A percentile compares a stretch with the other conserved stretches of the same genome.
Conservation (phyloP, 2,797 vertebrate species). For the Sternotherus odoratus region DNA sequence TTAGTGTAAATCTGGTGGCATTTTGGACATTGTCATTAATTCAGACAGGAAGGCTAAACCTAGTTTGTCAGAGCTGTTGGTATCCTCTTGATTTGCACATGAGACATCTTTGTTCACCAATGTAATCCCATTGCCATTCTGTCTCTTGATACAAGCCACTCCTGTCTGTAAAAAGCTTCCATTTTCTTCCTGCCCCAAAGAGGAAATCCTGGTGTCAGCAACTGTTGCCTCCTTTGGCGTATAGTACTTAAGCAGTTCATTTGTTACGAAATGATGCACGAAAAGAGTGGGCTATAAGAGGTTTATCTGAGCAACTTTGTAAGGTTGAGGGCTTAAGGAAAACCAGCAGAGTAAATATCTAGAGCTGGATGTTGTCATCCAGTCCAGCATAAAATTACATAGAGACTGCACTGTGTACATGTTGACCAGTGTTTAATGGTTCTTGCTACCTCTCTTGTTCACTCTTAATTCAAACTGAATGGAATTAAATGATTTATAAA, state of each 20-base stretch:
- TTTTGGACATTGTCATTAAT: not conserved
- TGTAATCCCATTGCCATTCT: accelerated
- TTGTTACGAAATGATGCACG: not conserved
- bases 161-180: not conserved
- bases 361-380: not conserved
- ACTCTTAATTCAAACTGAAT: slow-evolving; percentile 54
- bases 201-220: not conserved
- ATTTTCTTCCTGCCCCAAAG: not conserved
- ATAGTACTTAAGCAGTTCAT: not conserved
- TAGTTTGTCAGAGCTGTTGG: slow-evolving; percentile 3
- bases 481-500: slow-evolving; percentile 77
- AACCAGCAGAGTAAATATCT: not conserved
- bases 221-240: not conserved
- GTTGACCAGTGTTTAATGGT: not conserved
- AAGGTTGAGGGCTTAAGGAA: not conserved
- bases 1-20: not conserved
- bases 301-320: not conserved
- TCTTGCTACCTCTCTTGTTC: slow-evolving; percentile 12
- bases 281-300: not conserved
- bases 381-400: slow-evolving; percentile 26
- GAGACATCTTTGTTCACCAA: not conserved
- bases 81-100: not conserved
- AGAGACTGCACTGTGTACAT: not conserved
- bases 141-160: not conserved
- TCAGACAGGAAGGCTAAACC: not conserved